Evolutionary conservation across 35 echinoderm and acorn worm genomes (phyloP).

Genomic region (Apostichopus japonicus): DNA sequence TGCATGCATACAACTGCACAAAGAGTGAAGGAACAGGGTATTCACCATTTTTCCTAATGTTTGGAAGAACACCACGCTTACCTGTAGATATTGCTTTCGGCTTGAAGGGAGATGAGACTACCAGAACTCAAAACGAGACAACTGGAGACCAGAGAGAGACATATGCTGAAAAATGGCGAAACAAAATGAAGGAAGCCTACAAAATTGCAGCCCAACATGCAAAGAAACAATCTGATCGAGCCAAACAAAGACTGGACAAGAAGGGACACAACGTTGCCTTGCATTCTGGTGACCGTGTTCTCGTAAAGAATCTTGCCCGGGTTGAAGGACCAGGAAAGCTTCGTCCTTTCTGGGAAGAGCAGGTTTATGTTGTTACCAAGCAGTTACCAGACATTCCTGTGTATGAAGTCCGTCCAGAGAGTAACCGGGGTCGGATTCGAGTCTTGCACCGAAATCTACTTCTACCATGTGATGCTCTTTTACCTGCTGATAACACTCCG

Average conservation of each 20-base stretch:
- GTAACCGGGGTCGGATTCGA: no score
- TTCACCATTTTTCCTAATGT: neutral
- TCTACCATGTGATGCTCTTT: no score
- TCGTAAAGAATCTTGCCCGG: slow-evolving; percentile 27
- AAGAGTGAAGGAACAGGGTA: slow-evolving; percentile 63
- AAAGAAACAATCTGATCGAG: no score
- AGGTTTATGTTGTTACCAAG: slow-evolving; percentile 10
- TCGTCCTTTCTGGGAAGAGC: slow-evolving; percentile 56
- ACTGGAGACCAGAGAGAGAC: no score
- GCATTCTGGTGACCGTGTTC: slow-evolving; percentile 46
- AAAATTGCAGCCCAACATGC: no score
- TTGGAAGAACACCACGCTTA: neutral
- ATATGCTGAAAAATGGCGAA: no score
- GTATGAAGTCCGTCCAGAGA: slow-evolving; percentile 40
- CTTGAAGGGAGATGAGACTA: neutral
- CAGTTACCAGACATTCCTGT: slow-evolving; percentile 29
- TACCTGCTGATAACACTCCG: no score
- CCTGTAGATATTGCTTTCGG: neutral
- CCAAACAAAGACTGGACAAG: no score
- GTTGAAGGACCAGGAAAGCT: slow-evolving; percentile 49
- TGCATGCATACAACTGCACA: slow-evolving; percentile 64
- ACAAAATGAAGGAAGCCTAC: no score
- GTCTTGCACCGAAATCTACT: no score
- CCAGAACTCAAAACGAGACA: no score
- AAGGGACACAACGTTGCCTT: slow-evolving; percentile 11